phyloP scores from a whole-genome alignment of 2,113 vertebrate genomes.

The Calcarius ornatus region DNA sequence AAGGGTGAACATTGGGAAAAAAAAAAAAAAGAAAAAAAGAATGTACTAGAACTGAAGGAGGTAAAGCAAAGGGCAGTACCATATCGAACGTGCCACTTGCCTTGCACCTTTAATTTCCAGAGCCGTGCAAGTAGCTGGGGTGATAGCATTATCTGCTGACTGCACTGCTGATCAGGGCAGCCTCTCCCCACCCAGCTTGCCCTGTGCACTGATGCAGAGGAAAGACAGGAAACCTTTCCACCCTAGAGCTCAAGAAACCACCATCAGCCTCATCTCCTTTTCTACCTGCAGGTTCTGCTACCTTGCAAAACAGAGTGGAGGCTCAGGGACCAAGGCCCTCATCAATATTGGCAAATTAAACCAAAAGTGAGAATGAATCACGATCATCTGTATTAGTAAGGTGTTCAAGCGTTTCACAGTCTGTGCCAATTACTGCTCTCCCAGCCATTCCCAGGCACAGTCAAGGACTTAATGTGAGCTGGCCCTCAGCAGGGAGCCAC shows the following conservation, averaged over 20 bases:
- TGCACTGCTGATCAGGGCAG: not conserved
- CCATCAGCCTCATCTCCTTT: not conserved
- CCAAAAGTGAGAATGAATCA: not conserved
- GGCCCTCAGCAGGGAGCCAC: not conserved
- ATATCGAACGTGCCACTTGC: not conserved
- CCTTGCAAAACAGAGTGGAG: not conserved
- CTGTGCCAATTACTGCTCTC: not conserved
- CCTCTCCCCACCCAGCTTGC: not conserved
- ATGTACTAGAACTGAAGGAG: not conserved
- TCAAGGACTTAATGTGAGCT: not conserved
- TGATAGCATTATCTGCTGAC: not conserved
- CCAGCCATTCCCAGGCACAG: not conserved
- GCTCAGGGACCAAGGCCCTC: not conserved
- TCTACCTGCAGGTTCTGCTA: not conserved
- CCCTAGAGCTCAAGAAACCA: not conserved
- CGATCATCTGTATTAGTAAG: not conserved
- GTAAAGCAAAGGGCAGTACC: not conserved
- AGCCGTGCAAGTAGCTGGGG: not conserved
- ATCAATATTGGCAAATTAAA: not conserved
- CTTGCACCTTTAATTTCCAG: not conserved
- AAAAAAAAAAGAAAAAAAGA: not conserved
- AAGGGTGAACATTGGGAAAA: rapidly evolving
- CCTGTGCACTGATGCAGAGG: not conserved
- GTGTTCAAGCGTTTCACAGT: not conserved
- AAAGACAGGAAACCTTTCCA: not conserved